Conservation (phyloP, 23 tunicate species). For the Halocynthia aurantium region DNA sequence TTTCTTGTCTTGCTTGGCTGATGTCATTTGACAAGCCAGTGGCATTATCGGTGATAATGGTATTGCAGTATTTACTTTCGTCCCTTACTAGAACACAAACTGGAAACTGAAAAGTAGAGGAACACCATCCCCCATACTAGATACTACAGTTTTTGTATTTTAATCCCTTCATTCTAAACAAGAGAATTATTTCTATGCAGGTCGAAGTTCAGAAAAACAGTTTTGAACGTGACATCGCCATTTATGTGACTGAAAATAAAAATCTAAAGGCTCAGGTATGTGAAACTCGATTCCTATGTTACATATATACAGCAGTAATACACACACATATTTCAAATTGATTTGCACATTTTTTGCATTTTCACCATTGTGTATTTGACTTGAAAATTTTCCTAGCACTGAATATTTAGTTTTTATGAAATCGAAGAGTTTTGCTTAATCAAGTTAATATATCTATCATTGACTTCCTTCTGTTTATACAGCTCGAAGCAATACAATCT, state of each 20-base stretch:
- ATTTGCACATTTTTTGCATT: no score
- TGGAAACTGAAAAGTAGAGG: no score
- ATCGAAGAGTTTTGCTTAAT: no score
- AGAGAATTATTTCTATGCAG: slow-evolving; percentile 17
- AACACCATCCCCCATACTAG: background rate
- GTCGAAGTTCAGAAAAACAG: slow-evolving; percentile 38
- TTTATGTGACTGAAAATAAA: slow-evolving; percentile 45
- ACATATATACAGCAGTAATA: no score
- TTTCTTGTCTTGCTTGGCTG: no score
- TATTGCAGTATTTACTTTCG: no score
- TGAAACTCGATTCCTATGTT: background rate
- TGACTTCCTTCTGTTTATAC: background rate
- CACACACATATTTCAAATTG: no score
- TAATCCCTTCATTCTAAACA: background rate
- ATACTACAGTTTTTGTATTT: background rate
- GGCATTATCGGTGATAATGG: no score
- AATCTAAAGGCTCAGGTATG: slow-evolving; percentile 40
- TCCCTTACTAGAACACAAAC: no score
- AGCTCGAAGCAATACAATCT: background rate
- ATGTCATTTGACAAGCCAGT: no score
- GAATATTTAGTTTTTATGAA: no score
- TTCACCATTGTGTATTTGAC: background rate
- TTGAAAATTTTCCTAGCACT: background rate
- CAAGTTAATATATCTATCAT: no score
- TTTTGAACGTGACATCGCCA: slow-evolving; percentile 37